These are phyloP conservation scores for Procambarus clarkii DNA, from an alignment of 1,140 invertebrate genomes.

Conservation along the genomic window DNA sequence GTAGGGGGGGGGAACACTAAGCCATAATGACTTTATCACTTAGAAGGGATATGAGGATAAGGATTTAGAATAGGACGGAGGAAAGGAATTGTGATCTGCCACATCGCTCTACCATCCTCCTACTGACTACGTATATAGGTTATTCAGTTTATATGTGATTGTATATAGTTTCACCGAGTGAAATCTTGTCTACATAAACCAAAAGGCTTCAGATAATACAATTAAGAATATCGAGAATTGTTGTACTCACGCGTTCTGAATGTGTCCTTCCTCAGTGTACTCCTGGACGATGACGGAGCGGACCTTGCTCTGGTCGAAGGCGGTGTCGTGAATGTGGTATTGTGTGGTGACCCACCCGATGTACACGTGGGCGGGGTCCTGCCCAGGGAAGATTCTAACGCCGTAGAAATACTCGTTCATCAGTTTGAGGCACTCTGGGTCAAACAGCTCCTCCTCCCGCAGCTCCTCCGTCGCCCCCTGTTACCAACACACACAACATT, in stretches of 20 bases:
- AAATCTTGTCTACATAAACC: too few relatives aligned
- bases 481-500: not conserved
- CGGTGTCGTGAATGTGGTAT: slow-evolving; percentile 91
- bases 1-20: too few relatives aligned
- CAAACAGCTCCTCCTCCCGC: slow-evolving; percentile 82
- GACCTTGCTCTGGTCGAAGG: slow-evolving; percentile 92
- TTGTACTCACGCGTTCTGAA: slow-evolving; percentile 76
- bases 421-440: slow-evolving; percentile 90
- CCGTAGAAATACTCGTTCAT: slow-evolving; percentile 99
- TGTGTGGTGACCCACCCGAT: slow-evolving; percentile 99
- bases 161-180: too few relatives aligned
- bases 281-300: slow-evolving; percentile 87
- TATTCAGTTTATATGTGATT: too few relatives aligned
- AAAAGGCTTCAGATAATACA: too few relatives aligned
- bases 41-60: too few relatives aligned
- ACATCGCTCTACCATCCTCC: too few relatives aligned
- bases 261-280: slow-evolving; percentile 75
- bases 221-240: too few relatives aligned
- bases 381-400: slow-evolving; percentile 93
- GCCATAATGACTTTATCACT: too few relatives aligned
- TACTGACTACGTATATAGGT: too few relatives aligned
- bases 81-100: too few relatives aligned
- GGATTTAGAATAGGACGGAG: too few relatives aligned
- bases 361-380: slow-evolving; percentile 97
- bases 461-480: slow-evolving; percentile 79